Conservation (phyloP, 1,140 invertebrate species). For the Platyscapa corneri region DNA sequence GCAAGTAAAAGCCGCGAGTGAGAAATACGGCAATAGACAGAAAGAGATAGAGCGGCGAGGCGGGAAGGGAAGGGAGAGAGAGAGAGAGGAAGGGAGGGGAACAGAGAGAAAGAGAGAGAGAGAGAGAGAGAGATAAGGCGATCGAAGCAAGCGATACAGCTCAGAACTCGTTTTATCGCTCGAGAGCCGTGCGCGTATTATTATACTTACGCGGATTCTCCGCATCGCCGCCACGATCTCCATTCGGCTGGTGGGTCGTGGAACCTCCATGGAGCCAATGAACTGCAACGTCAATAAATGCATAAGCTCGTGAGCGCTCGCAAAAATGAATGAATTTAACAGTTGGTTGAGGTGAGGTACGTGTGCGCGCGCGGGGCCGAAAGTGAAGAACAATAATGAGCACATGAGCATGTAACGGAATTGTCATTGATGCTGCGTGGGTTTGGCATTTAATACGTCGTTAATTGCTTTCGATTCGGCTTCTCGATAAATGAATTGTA, state of each 20-base stretch:
- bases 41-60: too few relatives aligned
- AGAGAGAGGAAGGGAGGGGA: background rate
- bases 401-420: background rate
- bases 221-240: conserved; percentile 99
- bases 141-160: background rate
- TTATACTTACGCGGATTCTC: conserved; percentile 90
- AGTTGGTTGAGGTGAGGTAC: background rate
- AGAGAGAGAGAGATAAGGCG: background rate
- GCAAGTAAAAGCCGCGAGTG: conserved; percentile 61
- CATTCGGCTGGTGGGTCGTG: conserved; percentile 93
- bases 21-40: background rate
- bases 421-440: background rate
- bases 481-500: background rate
- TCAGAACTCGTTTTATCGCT: conserved; percentile 36
- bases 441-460: background rate
- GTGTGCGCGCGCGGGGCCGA: background rate
- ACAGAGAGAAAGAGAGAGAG: background rate
- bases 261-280: conserved; percentile 97
- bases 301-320: background rate
- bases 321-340: conserved; percentile 35
- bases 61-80: too few relatives aligned
- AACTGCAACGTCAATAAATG: conserved; percentile 82
- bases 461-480: background rate
- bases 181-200: background rate
- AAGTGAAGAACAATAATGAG: background rate